A percentile compares a stretch with the other conserved stretches of the same genome.
Conservation (phyloP, 2,113 vertebrate species). For the Falco punctatus region DNA sequence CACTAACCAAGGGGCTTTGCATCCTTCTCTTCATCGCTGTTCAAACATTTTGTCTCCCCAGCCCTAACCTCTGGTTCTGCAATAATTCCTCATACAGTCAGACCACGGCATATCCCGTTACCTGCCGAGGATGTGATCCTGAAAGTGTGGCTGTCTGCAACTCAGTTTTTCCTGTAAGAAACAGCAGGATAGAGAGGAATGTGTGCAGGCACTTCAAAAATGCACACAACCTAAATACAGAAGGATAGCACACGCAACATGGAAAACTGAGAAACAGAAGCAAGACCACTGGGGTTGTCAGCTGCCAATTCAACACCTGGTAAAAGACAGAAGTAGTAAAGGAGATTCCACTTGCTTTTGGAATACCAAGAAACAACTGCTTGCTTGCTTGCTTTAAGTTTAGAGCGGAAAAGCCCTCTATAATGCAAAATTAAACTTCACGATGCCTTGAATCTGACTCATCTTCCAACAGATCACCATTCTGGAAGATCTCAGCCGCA, state of each 20-base stretch:
- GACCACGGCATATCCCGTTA: neutral
- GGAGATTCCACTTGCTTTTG: neutral
- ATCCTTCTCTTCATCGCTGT: neutral
- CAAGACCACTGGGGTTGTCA: neutral
- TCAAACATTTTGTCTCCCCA: neutral
- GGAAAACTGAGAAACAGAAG: neutral
- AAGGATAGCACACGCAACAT: rapidly evolving
- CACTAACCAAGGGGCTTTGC: neutral
- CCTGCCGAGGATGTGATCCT: neutral
- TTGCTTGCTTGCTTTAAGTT: neutral
- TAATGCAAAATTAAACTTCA: neutral
- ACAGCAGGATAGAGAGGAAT: neutral
- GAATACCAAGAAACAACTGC: neutral
- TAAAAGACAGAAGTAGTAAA: neutral
- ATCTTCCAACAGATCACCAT: neutral
- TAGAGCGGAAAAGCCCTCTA: neutral
- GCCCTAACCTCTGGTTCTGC: neutral
- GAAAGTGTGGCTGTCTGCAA: rapidly evolving
- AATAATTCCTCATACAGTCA: neutral
- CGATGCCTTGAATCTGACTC: neutral
- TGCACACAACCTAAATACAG: neutral
- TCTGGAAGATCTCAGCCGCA: neutral
- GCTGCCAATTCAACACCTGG: neutral
- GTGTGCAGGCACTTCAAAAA: neutral
- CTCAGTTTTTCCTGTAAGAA: neutral